Evolutionary conservation across 53 echinoderm and acorn worm genomes (phyloP).

Genomic region (Arbacia lixula): DNA sequence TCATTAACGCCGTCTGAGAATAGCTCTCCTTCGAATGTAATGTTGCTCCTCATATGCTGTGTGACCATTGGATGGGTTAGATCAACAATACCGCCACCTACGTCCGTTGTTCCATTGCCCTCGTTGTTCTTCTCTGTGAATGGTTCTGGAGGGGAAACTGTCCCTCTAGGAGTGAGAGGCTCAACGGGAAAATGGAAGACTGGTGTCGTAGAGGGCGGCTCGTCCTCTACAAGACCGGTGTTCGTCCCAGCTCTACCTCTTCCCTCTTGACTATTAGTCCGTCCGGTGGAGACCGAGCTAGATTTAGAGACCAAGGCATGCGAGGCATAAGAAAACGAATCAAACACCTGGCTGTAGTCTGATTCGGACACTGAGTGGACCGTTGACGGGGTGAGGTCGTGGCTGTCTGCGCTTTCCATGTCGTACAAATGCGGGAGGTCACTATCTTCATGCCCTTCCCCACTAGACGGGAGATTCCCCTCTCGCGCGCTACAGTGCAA

Average conservation of each 20-base stretch:
- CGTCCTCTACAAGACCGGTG: background rate
- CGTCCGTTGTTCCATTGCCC: too few species aligned
- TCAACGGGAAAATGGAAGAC: background rate
- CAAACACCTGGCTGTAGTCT: conserved; percentile 21
- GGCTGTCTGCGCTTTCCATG: background rate
- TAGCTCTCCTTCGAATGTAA: too few species aligned
- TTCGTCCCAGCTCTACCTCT: background rate
- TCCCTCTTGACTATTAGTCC: background rate
- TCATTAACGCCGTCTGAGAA: too few species aligned
- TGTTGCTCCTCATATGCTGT: too few species aligned
- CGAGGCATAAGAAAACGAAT: conserved; percentile 2
- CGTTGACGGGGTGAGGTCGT: background rate
- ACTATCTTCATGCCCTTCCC: conserved; percentile 14
- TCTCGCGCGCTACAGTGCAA: conserved; percentile 3
- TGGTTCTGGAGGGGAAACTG: conserved; percentile 12
- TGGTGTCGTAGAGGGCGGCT: background rate
- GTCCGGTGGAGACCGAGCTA: background rate
- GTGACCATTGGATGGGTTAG: too few species aligned
- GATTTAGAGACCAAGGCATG: background rate
- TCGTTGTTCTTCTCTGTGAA: too few species aligned
- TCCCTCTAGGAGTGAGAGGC: conserved; percentile 19
- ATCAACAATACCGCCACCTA: too few species aligned
- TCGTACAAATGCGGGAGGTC: background rate
- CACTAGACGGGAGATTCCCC: background rate
- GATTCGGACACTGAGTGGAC: conserved; percentile 17